Evolutionary conservation across 2,113 vertebrate species (phyloP), one percentile per base, ranked within the genome.

Genomic region (Eptesicus fuscus): DNA sequence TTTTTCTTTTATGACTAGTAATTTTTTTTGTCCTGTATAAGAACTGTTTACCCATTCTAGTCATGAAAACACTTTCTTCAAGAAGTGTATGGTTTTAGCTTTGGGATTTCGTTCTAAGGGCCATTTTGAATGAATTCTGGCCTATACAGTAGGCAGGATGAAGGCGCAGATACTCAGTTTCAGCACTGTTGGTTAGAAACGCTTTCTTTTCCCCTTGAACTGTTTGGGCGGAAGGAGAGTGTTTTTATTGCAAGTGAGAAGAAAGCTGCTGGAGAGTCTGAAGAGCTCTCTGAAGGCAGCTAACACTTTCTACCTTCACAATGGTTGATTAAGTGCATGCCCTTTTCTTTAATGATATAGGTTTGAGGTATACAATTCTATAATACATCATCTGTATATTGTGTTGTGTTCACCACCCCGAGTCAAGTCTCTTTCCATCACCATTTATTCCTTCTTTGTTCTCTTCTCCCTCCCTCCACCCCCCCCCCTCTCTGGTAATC

Each of bases 1-100:
- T 95, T 37, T 96, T 90, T 71, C 44, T 86, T 83, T 96, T 56
- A 44, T 63, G 47, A 79, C 56, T 59, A 93, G 1, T 51, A 40
- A 59, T 2, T 40, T 67, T 92, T 70, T 88, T 28, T 63, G 61
- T 70, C 40, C 32, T 73, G 0, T 74, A 1, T 59, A 93, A 90
- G 59, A 96, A 79, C 49, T 88, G 8, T 47, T 40, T 84, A 7
- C 73, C 8, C 76, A 53, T 7, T 84, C 16, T 16, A 35, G 28
- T 83, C 35, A 37, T 47, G 3, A 49, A 91, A 61, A 1, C 44
- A 13, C 80, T 90, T 94, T 73, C 79, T 94, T 74, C 11, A 53
- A 61, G 53, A 90, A 69, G 35, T 8, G 2, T 47, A 25, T 16
- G 30, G 17, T 73, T 73, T 80, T 76, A 78, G 40, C 42, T 59